Evolutionary conservation across 2,797 vertebrate species (phyloP), one percentile per base, ranked within the genome.

Genomic region (Amazona ochrocephala): DNA sequence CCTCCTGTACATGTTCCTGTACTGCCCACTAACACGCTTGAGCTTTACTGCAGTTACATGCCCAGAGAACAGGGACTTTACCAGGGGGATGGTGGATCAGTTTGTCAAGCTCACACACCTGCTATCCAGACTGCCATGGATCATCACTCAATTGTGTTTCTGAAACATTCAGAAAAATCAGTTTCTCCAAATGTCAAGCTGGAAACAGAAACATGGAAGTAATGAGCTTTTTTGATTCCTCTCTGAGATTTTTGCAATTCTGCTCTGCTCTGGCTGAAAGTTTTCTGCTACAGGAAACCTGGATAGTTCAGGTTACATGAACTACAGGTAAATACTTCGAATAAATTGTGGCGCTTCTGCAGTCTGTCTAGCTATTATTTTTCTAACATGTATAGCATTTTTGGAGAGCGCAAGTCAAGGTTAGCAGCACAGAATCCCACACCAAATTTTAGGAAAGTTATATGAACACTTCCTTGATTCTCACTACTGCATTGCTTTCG

Each of bases 101-200:
- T 72, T 50, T 44, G 70, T 47, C 32, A 53, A 17, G 53, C 3
- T 56, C 29, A 58, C 30, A 37, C 19, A 67, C 30, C 13, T 51
- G 15, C 27, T 74, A 56, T 14, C 11, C 51, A 24, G 53, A 20
- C 22, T 78, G 70, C 61, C 61, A 21, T n/a, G 26, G 44, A 72
- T 50, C 45, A 47, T 47, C 76, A 61, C 23, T 84, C 81, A 82
- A 18, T 75, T 30, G 42, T 62, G 30, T n/a, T 87, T 73, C 34
- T 50, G 41, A 73, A 87, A 73, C 20, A 23, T 30, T 78, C 39
- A 74, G 41, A 74, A 72, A 93, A 78, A 74, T 39, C n/a, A 27
- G 37, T 74, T 91, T 89, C 77, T 66, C 50, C 51, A 65, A 39
- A 86, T 79, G 64, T 89, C 77, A 71, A 71, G n/a, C 34, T 48